Evolutionary conservation across 2,888 invertebrate genomes (phyloP).

Genomic region (Elmis aenea): DNA sequence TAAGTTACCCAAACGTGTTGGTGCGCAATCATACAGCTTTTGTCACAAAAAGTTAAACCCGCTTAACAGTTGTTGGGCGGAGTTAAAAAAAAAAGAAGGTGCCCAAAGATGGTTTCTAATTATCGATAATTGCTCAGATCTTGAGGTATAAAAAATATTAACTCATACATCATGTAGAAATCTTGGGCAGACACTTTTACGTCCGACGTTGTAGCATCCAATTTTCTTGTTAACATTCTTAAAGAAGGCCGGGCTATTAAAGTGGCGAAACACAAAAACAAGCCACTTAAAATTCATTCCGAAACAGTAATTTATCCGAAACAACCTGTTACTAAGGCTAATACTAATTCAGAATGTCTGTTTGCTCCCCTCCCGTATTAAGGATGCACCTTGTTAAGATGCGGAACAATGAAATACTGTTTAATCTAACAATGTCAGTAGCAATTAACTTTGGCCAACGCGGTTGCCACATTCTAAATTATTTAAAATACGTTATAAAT

Average conservation of each 20-base stretch:
- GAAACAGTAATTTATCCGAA: constrained; percentile 21
- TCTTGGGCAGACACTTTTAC: too few species aligned
- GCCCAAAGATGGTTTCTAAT: constrained; percentile 21
- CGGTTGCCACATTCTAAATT: constrained; percentile 34
- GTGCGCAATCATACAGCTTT: too few species aligned
- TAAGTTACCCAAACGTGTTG: too few species aligned
- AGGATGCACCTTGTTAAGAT: constrained; percentile 28
- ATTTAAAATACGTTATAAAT: constrained; percentile 39
- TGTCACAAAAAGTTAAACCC: too few species aligned
- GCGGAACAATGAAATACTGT: constrained; percentile 25
- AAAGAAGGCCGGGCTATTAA: constrained; percentile 24
- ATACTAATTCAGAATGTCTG: constrained; percentile 25
- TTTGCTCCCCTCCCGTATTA: constrained; percentile 30
- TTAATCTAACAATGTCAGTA: constrained; percentile 28
- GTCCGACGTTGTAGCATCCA: constrained; percentile 26
- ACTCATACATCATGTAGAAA: constrained; percentile 26
- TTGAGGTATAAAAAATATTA: constrained; percentile 23
- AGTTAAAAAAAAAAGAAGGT: constrained; percentile 7
- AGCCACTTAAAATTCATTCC: constrained; percentile 27
- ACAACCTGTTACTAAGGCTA: constrained; percentile 26
- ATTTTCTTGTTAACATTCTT: constrained; percentile 34
- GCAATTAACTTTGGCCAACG: constrained; percentile 32
- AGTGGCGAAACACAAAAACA: constrained; percentile 25
- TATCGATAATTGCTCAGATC: constrained; percentile 26
- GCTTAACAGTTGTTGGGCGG: too few species aligned